phyloP scores from a whole-genome alignment of 2,797 vertebrate species.

The Hozukius guyotensis region DNA sequence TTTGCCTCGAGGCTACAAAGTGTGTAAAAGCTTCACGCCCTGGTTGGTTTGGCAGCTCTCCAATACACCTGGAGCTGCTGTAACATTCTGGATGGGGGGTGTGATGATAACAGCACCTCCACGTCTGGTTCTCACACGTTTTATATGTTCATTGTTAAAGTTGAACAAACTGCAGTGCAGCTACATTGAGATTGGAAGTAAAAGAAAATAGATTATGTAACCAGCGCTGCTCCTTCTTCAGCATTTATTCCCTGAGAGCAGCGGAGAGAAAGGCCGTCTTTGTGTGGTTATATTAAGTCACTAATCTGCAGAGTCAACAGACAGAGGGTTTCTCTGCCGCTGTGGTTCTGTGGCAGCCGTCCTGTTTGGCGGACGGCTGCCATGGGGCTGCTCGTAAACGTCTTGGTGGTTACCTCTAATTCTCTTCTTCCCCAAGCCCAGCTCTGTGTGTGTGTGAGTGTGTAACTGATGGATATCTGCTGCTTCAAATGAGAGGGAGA shows the following conservation, averaged over 20 bases:
- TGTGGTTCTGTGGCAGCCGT: constrained; percentile 57
- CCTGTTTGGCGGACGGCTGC: constrained; percentile 61
- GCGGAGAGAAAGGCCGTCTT: constrained; percentile 65
- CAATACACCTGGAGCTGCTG: too few relatives aligned
- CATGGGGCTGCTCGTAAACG: constrained; percentile 63
- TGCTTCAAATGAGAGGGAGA: constrained; percentile 45
- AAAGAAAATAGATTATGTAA: constrained; percentile 56
- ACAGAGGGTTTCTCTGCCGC: constrained; percentile 62
- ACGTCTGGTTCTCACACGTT: too few relatives aligned
- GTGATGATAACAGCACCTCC: too few relatives aligned
- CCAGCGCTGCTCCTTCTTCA: constrained; percentile 28
- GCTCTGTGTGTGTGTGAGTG: constrained; percentile 15
- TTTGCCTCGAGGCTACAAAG: too few relatives aligned
- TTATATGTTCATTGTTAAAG: background rate
- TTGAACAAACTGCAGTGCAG: background rate
- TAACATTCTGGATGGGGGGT: too few relatives aligned
- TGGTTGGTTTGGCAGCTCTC: too few relatives aligned
- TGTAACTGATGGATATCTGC: constrained; percentile 47
- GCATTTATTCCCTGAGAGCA: constrained; percentile 40
- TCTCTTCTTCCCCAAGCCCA: constrained; percentile 46
- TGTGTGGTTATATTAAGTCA: constrained; percentile 70
- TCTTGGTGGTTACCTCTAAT: constrained; percentile 61
- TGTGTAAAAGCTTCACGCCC: too few relatives aligned
- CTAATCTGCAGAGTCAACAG: constrained; percentile 74
- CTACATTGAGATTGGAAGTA: background rate